A percentile compares a stretch with the other conserved stretches of the same genome.
phyloP scores from a whole-genome alignment of 2,797 vertebrate genomes.

The Tympanoctomys barrerae region DNA sequence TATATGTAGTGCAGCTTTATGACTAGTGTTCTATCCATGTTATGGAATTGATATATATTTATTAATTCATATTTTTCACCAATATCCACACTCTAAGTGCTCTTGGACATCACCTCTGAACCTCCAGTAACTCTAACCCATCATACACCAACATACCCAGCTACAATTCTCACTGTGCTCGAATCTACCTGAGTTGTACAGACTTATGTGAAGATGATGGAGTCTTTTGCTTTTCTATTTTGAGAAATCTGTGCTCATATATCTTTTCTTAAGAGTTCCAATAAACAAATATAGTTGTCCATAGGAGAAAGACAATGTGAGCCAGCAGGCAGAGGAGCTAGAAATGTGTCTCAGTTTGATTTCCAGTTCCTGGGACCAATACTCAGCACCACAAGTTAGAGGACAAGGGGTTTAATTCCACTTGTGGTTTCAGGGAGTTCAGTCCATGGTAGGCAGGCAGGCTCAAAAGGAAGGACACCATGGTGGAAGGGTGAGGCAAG shows the following conservation, averaged over 20 bases:
- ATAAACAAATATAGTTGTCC: constrained; percentile 27
- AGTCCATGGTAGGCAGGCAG: neutral
- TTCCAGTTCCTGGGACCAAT: neutral
- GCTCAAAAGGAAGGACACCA: neutral
- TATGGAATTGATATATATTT: neutral
- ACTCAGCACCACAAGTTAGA: neutral
- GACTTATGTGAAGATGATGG: neutral
- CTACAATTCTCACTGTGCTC: constrained; percentile 1
- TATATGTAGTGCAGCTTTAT: neutral
- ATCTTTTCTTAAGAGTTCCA: neutral
- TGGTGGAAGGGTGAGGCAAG: neutral
- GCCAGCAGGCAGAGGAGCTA: neutral
- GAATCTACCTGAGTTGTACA: neutral
- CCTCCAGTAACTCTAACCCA: neutral
- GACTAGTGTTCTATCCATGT: neutral
- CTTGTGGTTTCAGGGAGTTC: neutral
- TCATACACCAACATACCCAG: neutral
- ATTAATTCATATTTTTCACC: neutral
- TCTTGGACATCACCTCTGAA: neutral
- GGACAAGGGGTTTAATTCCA: neutral
- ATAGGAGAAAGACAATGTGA: neutral
- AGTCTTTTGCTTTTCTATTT: constrained; percentile 53
- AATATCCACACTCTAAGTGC: neutral
- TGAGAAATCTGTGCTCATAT: neutral
- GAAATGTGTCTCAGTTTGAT: neutral